Conservation (phyloP, 2,113 vertebrate species). For the Electrona antarctica region DNA sequence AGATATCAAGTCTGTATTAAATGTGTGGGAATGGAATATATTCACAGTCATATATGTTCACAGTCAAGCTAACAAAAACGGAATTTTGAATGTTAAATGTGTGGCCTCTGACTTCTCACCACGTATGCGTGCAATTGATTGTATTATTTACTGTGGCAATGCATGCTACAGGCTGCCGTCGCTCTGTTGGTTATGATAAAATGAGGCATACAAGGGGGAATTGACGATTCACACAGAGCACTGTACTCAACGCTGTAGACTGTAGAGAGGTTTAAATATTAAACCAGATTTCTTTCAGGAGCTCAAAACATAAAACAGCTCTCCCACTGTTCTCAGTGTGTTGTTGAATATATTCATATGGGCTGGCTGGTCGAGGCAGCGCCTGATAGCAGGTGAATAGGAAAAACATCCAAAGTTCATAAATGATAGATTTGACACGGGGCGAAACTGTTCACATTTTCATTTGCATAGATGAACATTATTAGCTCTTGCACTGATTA, state of each 20-base stretch:
- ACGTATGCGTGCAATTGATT: conserved; percentile 42
- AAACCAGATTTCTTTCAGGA: conserved; percentile 49
- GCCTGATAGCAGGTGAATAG: conserved; percentile 65
- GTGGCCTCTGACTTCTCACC: conserved; percentile 11
- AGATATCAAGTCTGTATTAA: too few relatives aligned
- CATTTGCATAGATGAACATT: conserved; percentile 52
- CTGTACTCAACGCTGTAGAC: conserved; percentile 41
- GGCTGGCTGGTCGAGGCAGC: conserved; percentile 40
- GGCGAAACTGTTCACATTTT: conserved; percentile 34
- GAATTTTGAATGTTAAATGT: conserved; percentile 42
- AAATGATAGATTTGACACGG: conserved; percentile 64
- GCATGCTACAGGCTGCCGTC: conserved; percentile 20
- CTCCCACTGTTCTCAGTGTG: conserved; percentile 57
- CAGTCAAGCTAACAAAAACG: conserved; percentile 31
- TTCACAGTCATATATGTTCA: background rate
- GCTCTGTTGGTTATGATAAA: conserved; percentile 42
- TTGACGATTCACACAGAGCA: conserved; percentile 30
- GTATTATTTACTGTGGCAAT: conserved; percentile 40
- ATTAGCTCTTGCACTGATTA: conserved; percentile 39
- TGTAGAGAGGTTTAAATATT: conserved; percentile 69
- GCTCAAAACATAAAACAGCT: conserved; percentile 66
- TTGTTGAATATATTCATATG: conserved; percentile 74
- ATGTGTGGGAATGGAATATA: too few relatives aligned
- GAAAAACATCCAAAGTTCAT: conserved; percentile 62
- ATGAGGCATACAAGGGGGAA: conserved; percentile 29